These are phyloP conservation scores for Semotilus atromaculatus DNA, from an alignment of 2,797 vertebrate species.

Conservation along the genomic window DNA sequence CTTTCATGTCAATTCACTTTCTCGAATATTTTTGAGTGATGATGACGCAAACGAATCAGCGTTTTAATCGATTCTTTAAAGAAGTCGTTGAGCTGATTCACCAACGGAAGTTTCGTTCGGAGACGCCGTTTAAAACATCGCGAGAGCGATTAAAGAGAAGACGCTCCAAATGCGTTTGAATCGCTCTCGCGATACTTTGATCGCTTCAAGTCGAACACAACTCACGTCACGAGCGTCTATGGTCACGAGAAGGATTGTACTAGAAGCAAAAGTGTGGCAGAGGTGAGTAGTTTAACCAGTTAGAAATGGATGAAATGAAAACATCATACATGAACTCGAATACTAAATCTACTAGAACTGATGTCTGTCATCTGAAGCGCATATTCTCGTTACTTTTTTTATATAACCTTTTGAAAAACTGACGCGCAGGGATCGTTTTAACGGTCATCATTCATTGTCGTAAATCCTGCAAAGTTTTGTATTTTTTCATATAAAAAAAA, in stretches of 20 bases:
- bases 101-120: background rate
- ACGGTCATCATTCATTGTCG: too few species aligned
- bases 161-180: too few species aligned
- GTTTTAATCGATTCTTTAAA: background rate
- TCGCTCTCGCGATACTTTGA: too few species aligned
- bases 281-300: background rate
- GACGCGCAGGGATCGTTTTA: background rate
- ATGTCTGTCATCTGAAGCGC: background rate
- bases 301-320: background rate
- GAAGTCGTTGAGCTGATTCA: background rate
- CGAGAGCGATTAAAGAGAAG: too few species aligned
- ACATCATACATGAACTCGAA: background rate
- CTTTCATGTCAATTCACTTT: too few species aligned
- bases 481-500: too few species aligned
- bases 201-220: too few species aligned
- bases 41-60: background rate
- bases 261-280: background rate
- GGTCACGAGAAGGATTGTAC: background rate
- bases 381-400: too few species aligned
- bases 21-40: background rate
- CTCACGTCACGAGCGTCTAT: rapidly evolving
- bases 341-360: background rate
- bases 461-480: too few species aligned
- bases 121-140: background rate
- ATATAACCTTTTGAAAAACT: background rate